These are phyloP conservation scores for Pantala flavescens DNA, from an alignment of 1,140 invertebrate species.

Conservation along the genomic window DNA sequence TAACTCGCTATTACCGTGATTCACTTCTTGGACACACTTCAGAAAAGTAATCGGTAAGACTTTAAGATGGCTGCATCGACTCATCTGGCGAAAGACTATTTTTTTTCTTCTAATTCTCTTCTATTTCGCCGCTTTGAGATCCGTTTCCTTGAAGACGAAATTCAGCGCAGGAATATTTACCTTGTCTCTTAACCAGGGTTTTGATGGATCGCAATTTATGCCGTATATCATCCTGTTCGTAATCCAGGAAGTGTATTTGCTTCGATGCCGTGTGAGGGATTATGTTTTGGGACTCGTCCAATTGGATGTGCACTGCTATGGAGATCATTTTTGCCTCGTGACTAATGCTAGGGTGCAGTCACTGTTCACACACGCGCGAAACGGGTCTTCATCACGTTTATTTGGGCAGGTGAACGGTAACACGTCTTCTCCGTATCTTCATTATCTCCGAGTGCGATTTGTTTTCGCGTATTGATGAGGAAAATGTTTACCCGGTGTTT, in stretches of 20 bases:
- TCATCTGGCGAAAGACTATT: too few species aligned
- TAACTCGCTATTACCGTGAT: too few species aligned
- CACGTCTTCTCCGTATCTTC: too few species aligned
- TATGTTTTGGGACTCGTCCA: background rate
- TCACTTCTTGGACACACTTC: too few species aligned
- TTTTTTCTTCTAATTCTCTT: background rate
- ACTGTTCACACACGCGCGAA: background rate
- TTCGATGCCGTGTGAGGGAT: background rate
- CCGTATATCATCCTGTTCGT: background rate
- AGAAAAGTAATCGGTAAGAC: too few species aligned
- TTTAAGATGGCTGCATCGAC: too few species aligned
- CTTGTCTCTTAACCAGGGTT: background rate
- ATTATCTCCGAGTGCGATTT: too few species aligned
- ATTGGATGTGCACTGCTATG: conserved; percentile 1
- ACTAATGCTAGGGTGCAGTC: background rate
- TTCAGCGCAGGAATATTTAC: background rate
- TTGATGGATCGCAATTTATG: background rate
- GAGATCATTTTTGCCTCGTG: background rate
- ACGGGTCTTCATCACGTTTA: background rate
- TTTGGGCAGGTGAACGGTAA: too few species aligned
- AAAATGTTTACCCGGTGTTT: too few species aligned
- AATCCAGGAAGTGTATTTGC: background rate
- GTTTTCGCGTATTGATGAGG: too few species aligned
- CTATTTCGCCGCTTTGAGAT: background rate
- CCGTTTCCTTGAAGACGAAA: too few species aligned